phyloP scores from a whole-genome alignment of 2,888 invertebrate species.

The Oscheius sp. region DNA sequence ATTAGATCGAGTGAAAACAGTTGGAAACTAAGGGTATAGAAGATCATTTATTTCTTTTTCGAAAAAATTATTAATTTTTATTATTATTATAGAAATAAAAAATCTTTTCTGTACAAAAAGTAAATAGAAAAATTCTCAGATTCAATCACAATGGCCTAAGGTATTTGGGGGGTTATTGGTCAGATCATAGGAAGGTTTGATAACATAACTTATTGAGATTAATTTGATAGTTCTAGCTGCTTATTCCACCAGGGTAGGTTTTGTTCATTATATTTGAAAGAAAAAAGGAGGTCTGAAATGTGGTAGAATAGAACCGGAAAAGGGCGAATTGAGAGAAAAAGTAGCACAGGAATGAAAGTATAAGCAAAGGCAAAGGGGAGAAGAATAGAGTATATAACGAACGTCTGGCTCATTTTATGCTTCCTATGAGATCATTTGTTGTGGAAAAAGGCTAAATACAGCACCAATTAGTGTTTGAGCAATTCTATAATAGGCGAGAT shows the following conservation, averaged over 20 bases:
- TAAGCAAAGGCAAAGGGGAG: not conserved
- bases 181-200: not conserved
- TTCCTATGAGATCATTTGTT: no score
- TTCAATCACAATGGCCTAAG: slow-evolving; percentile 14
- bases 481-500: slow-evolving; percentile 13
- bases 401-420: not conserved
- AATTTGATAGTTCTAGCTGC: not conserved
- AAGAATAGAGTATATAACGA: not conserved
- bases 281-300: not conserved
- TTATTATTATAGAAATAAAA: not conserved
- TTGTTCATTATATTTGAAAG: not conserved
- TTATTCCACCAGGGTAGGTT: not conserved
- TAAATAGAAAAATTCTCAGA: not conserved
- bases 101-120: slow-evolving; percentile 6
- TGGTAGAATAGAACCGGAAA: no score
- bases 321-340: no score
- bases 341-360: not conserved
- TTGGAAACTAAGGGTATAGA: no score
- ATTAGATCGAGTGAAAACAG: no score
- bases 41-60: not conserved
- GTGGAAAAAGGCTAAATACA: not conserved
- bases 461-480: not conserved
- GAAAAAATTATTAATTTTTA: not conserved
- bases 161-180: not conserved
- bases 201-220: not conserved